Evolutionary conservation across 2,797 vertebrate species (phyloP), one percentile per base, ranked within the genome.

Genomic region (Protonibea diacanthus): DNA sequence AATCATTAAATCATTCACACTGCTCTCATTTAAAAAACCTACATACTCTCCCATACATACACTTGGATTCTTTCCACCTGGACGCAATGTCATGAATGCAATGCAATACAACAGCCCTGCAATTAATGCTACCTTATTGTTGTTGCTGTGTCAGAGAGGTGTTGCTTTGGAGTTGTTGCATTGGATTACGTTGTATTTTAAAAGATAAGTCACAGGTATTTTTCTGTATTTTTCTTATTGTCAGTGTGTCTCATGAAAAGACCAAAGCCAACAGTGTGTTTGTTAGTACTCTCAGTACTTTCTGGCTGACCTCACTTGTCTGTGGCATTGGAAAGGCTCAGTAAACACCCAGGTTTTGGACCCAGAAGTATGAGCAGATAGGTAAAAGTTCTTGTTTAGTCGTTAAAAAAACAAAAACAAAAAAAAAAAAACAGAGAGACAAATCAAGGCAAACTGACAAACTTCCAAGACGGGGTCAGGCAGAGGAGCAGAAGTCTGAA

Each of bases 1-100:
- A 89, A 92, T 88, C 84, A 77, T 91, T 90, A 91, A 87, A 88
- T 88, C 56, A 81, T 78, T 90, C 80, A 71, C 86, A 59, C 72
- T 74, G 81, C 81, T 87, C 74, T 51, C 58, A 81, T 83, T 88
- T 71, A 72, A 82, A 75, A 76, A 53, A 56, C 59, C n/a, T 14
- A 45, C 23, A 49, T 64, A 67, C 33, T 63, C 33, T 23, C 55
- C 25, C 62, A 76, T 44, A 61, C 65, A 78, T 49, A 48, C 18
- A 58, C 45, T 52, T 62, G 15, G 63, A 74, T 70, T 74, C 42
- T 38, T 65, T 74, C 60, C 27, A 65, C 55, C 17, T 20, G 1
- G 68, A 78, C 47, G 62, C 23, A 38, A 12, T 23, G 47, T 72
- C n/a, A 27, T 15, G 9, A 33, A 58, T 71, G 64, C 57, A 68